A percentile compares a stretch with the other conserved stretches of the same genome.
Evolutionary conservation across 2,797 vertebrate species (phyloP).

Genomic region (Anabacerthia variegaticeps): DNA sequence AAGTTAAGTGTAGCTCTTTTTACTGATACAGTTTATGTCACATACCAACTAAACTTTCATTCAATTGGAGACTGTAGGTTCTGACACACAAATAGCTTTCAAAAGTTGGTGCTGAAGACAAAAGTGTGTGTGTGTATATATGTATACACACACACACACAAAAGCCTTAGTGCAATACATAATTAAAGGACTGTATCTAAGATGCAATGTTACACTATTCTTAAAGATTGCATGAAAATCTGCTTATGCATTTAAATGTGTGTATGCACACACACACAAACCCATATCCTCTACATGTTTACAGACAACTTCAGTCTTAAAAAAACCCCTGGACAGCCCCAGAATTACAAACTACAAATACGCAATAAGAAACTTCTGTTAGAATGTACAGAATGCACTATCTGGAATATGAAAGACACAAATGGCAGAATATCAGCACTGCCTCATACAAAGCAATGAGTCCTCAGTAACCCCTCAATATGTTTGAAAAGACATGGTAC

Average conservation of each 20-base stretch:
- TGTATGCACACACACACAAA: fast-evolving
- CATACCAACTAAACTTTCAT: not conserved
- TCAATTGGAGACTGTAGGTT: not conserved
- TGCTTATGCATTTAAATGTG: not conserved
- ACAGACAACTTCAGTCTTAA: not conserved
- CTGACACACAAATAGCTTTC: not conserved
- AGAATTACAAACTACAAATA: not conserved
- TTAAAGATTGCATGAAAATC: not conserved
- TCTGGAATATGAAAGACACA: not conserved
- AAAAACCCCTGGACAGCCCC: not conserved
- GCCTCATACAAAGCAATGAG: not conserved
- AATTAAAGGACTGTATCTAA: not conserved
- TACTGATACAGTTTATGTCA: not conserved
- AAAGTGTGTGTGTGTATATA: not conserved
- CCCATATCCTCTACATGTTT: not conserved
- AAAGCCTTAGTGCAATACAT: fast-evolving
- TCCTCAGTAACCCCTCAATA: not conserved
- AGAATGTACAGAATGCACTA: not conserved
- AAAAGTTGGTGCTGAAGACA: not conserved
- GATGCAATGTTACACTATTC: not conserved
- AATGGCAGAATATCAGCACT: not conserved
- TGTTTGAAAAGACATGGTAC: not conserved
- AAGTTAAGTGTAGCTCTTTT: not conserved
- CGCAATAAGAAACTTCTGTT: not conserved
- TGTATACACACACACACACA: not conserved